Conservation (phyloP, 2,797 vertebrate species). For the Bryconaethiops microstoma region DNA sequence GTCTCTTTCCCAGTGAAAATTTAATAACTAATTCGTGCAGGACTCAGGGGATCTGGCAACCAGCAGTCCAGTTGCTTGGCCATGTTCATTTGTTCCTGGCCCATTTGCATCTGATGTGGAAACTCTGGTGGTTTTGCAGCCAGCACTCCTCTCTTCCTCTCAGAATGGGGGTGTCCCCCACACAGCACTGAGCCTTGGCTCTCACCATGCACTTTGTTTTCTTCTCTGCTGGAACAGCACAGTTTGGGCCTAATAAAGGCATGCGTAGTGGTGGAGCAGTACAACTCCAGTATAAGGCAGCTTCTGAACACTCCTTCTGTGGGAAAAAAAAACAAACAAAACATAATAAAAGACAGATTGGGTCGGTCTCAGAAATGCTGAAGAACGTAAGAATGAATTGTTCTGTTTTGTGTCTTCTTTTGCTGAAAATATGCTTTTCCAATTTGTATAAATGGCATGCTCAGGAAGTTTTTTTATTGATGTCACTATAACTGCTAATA, state of each 20-base stretch:
- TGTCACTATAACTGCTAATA: not conserved
- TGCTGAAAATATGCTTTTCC: not conserved
- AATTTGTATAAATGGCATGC: not conserved
- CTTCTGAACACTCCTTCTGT: conserved; percentile 22
- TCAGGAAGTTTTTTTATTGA: not conserved
- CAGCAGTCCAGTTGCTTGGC: conserved; percentile 52
- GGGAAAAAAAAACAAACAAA: conserved; percentile 21
- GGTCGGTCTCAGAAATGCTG: conserved; percentile 30
- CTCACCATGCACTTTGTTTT: conserved; percentile 48
- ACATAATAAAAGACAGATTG: not conserved
- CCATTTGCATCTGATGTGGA: conserved; percentile 56
- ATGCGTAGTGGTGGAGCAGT: conserved; percentile 23
- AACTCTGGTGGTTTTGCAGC: conserved; percentile 44
- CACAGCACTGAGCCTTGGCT: conserved; percentile 35
- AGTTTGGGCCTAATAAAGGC: conserved; percentile 56
- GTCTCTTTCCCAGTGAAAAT: conserved; percentile 44
- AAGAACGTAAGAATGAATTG: not conserved
- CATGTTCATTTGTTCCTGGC: conserved; percentile 47
- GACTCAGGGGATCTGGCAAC: conserved; percentile 56
- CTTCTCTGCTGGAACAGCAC: conserved; percentile 45
- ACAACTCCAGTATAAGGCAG: conserved; percentile 16
- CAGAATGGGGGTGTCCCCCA: conserved; percentile 42
- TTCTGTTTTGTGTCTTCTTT: not conserved
- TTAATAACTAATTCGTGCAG: conserved; percentile 52
- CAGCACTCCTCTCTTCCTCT: conserved; percentile 39